Evolutionary conservation across 2,113 vertebrate species (phyloP).

Genomic region (Prietella phreatophila): DNA sequence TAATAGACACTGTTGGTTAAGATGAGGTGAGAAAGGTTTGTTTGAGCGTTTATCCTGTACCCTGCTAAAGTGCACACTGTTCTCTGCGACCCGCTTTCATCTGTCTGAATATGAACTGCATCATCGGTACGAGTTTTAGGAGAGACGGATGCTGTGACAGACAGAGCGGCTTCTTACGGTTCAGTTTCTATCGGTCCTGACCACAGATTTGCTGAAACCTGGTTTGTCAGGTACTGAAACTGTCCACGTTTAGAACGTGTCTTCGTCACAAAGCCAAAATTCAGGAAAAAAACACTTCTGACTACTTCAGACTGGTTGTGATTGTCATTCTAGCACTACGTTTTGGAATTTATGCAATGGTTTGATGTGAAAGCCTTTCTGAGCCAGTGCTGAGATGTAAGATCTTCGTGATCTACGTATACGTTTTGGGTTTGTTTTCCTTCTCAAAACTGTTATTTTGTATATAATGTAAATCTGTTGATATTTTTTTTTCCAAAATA

Average conservation of each 20-base stretch:
- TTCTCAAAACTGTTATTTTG: slow-evolving; percentile 2
- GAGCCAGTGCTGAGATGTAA: slow-evolving; percentile 4
- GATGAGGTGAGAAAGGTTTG: not conserved
- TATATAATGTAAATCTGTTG: slow-evolving; percentile 25
- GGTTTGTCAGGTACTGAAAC: not conserved
- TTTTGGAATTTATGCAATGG: not conserved
- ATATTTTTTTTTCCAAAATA: not conserved
- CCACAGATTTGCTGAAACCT: not conserved
- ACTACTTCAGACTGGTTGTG: not conserved
- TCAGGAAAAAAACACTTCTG: not conserved
- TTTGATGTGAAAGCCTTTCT: not conserved
- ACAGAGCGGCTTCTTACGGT: not conserved
- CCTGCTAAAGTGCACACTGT: not conserved
- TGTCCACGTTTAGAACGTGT: not conserved
- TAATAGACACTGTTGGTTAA: not conserved
- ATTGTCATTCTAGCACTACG: not conserved
- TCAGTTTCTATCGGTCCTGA: not conserved
- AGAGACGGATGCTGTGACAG: not conserved
- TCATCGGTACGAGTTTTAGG: not conserved
- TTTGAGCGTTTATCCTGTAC: not conserved
- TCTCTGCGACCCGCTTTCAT: not conserved
- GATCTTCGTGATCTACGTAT: not conserved
- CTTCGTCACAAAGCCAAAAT: slow-evolving; percentile 2
- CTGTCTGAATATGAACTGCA: not conserved
- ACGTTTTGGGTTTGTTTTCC: not conserved